Conservation (phyloP, 2,113 vertebrate genomes). For the Sinocyclocheilus grahami region DNA sequence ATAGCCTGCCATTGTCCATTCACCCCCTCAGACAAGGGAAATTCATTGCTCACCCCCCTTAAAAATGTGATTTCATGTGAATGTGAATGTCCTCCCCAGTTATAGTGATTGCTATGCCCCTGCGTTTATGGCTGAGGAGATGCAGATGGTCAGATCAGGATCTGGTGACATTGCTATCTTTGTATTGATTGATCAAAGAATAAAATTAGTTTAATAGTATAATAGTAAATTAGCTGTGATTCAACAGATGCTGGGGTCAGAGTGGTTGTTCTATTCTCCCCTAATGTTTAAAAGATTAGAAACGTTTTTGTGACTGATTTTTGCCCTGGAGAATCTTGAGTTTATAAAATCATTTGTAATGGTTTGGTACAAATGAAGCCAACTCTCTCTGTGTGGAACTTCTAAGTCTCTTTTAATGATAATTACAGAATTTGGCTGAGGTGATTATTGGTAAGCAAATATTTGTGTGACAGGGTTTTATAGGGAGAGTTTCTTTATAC, state of each 20-base stretch:
- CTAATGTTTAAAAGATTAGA: background rate
- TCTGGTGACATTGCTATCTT: no score
- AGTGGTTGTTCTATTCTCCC: background rate
- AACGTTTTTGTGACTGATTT: background rate
- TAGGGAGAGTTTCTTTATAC: conserved; percentile 1
- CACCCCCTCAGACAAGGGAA: background rate
- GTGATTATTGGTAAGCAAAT: conserved; percentile 8
- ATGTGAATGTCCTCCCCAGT: background rate
- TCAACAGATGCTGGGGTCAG: no score
- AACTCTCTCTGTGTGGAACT: background rate
- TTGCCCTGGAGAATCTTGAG: background rate
- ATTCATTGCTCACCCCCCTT: conserved; percentile 1
- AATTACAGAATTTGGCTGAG: background rate
- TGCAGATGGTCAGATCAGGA: no score
- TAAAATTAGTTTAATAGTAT: no score
- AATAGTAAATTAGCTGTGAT: no score
- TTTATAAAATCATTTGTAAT: background rate
- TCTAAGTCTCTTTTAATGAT: background rate
- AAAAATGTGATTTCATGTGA: conserved; percentile 17
- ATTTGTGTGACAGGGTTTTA: conserved; percentile 10
- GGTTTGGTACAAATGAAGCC: background rate
- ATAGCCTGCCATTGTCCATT: background rate
- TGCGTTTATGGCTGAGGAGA: no score
- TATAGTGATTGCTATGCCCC: background rate
- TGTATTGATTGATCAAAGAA: no score